These are phyloP conservation scores for Daubentonia madagascariensis DNA, from an alignment of 2,113 vertebrate species.

Conservation along the genomic window DNA sequence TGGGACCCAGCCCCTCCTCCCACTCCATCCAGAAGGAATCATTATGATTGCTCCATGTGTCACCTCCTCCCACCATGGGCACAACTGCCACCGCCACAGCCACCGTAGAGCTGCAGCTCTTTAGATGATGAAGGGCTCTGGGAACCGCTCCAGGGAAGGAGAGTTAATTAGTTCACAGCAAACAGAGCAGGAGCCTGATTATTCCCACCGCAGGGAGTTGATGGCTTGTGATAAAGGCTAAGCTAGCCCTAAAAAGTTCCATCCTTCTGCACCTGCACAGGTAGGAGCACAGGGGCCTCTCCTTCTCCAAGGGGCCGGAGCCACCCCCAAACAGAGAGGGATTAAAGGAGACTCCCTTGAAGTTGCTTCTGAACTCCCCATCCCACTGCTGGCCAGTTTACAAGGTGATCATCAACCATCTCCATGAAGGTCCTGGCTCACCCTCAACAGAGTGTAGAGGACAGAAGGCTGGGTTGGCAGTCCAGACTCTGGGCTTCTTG, in stretches of 20 bases:
- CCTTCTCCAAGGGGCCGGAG: not conserved
- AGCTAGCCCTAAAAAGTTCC: not conserved
- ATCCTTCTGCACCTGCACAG: not conserved
- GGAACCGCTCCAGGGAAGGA: not conserved
- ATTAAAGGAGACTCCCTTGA: not conserved
- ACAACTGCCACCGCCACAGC: not conserved
- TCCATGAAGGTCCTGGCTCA: not conserved
- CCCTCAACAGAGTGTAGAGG: accelerated
- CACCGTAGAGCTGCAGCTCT: not conserved
- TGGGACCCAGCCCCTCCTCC: not conserved
- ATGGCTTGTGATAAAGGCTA: not conserved
- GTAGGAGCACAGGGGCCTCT: not conserved
- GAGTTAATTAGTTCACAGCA: conserved; percentile 57
- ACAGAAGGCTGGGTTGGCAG: not conserved
- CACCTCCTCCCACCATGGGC: not conserved
- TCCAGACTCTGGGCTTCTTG: not conserved
- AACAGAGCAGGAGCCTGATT: conserved; percentile 18
- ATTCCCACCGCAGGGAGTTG: not conserved
- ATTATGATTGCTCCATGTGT: accelerated
- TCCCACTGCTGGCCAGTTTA: not conserved
- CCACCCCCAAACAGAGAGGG: not conserved
- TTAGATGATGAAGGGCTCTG: not conserved
- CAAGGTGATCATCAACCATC: not conserved
- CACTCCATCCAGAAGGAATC: not conserved
- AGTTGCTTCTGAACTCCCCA: not conserved